Conservation (phyloP, 2,113 vertebrate genomes). For the Uria lomvia region DNA sequence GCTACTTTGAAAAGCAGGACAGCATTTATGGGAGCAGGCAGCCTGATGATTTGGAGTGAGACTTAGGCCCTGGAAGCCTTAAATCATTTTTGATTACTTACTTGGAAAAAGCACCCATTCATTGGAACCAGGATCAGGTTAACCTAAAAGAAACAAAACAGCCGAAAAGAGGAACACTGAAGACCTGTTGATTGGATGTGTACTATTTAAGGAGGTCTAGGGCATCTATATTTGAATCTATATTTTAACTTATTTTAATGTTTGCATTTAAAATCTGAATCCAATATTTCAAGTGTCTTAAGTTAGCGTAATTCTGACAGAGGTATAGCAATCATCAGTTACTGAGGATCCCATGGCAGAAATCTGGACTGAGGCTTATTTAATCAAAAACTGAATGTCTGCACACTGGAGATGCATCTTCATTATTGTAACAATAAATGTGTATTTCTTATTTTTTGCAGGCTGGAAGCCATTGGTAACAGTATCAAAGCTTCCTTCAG, state of each 20-base stretch:
- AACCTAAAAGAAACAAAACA: neutral
- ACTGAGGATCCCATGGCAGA: neutral
- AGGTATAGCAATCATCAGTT: neutral
- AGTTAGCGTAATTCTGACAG: neutral
- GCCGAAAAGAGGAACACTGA: neutral
- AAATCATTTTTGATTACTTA: neutral
- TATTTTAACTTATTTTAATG: neutral
- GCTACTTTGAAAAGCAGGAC: neutral
- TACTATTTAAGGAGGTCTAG: neutral
- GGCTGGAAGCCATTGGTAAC: slow-evolving; percentile 71
- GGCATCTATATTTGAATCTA: neutral
- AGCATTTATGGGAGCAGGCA: neutral
- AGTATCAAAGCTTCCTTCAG: slow-evolving; percentile 73
- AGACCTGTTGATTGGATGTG: neutral
- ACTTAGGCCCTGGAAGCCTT: neutral
- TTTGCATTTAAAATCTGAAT: neutral
- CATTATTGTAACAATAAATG: neutral
- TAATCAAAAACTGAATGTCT: slow-evolving; percentile 2
- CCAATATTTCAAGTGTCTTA: neutral
- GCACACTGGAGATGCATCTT: neutral
- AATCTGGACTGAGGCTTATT: neutral
- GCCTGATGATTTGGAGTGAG: neutral
- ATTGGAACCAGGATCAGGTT: neutral
- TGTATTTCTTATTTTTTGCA: slow-evolving; percentile 53
- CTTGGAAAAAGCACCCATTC: neutral